Conservation (phyloP, 1,140 invertebrate genomes). For the Heliconius himera region DNA sequence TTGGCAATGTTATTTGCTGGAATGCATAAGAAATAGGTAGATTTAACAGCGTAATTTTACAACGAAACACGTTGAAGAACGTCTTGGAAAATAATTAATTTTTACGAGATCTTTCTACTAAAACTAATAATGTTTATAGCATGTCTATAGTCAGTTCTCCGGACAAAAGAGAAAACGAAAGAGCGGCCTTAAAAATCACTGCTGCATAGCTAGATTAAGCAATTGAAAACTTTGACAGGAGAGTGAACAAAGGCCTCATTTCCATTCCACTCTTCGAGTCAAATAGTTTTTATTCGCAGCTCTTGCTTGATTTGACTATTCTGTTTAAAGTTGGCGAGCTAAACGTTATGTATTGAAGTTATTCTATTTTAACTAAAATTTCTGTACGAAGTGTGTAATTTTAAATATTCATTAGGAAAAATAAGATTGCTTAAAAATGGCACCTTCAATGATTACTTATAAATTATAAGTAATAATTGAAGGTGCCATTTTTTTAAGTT, state of each 20-base stretch:
- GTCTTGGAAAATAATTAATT: not conserved
- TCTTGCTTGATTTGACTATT: slow-evolving; percentile 6
- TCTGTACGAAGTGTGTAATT: not conserved
- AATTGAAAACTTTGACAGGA: slow-evolving; percentile 8
- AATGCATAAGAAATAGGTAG: slow-evolving; percentile 9
- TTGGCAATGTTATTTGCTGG: slow-evolving; percentile 3
- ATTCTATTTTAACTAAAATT: not conserved
- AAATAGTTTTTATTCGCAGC: slow-evolving; percentile 6
- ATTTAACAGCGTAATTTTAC: slow-evolving; percentile 12
- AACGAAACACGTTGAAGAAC: not conserved
- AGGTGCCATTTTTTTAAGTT: too few relatives aligned
- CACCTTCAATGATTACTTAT: too few relatives aligned
- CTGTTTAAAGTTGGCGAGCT: not conserved
- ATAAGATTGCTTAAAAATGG: not conserved
- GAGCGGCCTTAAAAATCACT: not conserved
- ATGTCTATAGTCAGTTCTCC: not conserved
- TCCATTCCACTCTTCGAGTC: slow-evolving; percentile 4
- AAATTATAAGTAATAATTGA: too few relatives aligned
- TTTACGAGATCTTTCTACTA: not conserved
- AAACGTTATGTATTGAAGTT: not conserved
- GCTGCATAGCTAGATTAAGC: not conserved
- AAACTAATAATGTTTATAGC: not conserved
- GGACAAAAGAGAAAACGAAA: not conserved
- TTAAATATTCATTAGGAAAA: too few relatives aligned
- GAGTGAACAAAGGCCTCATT: slow-evolving; percentile 1